Conservation (phyloP, 2,888 invertebrate genomes). For the Hermodice carunculata region DNA sequence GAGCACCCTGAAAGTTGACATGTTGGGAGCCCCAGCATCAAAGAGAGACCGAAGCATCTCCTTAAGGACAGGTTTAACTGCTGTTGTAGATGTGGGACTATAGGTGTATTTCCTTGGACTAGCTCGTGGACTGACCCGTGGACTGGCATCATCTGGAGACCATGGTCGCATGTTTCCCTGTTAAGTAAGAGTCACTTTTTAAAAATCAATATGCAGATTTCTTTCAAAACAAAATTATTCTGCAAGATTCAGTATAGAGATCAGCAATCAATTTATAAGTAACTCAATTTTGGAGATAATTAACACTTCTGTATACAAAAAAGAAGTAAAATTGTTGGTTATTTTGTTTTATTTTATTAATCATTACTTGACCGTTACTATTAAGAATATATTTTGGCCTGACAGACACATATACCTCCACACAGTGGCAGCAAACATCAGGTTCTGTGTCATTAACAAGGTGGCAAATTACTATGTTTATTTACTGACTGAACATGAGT, state of each 20-base stretch:
- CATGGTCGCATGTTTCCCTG: slow-evolving; percentile 5
- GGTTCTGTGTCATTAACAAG: no score
- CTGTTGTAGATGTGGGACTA: slow-evolving; percentile 36
- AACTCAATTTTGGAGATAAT: no score
- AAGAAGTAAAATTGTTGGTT: not conserved
- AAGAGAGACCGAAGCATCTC: slow-evolving; percentile 67
- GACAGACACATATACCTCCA: no score
- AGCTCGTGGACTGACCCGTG: slow-evolving; percentile 62
- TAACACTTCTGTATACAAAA: not conserved
- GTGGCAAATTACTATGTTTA: no score
- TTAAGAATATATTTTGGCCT: no score
- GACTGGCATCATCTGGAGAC: slow-evolving; percentile 52
- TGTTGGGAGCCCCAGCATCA: slow-evolving; percentile 64
- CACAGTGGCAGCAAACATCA: no score
- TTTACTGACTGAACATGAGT: no score
- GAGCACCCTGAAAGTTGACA: slow-evolving; percentile 70
- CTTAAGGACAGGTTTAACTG: slow-evolving; percentile 41
- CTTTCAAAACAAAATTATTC: not conserved
- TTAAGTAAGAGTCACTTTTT: not conserved
- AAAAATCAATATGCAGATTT: not conserved
- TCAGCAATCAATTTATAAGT: no score
- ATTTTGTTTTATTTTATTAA: not conserved
- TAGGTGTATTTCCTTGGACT: slow-evolving; percentile 51
- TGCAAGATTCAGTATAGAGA: not conserved
- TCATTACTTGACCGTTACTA: no score